Base-by-base conservation (phyloP, 2,888 invertebrate genomes). In the Drosophila pseudotakahashii region DNA sequence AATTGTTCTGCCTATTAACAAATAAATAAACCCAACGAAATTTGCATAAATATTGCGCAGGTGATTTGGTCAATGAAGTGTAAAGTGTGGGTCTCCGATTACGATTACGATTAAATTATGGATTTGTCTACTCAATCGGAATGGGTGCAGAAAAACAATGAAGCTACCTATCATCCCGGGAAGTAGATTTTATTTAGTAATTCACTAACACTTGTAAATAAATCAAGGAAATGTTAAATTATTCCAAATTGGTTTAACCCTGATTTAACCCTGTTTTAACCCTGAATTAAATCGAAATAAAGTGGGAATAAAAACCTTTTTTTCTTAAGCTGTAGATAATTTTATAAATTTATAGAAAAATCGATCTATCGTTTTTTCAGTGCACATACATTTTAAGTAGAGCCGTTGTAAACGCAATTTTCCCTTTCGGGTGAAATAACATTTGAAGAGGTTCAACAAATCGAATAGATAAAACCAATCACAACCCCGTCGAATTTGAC, bases 1-100 rank as follows among this genome's bases (percentile, higher is more conserved):
- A 79, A 85, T 85, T 83, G 73, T 86, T 80, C 73, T 83, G 82
- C 87, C 88, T 88, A 86, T 83, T 83, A 78, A 72, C 80, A 77
- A 88, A 79, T 74, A 82, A 68, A 67, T 37, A 76, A 84, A 67
- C 84, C 47, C 44, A 36, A 13, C 30, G 30, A 53, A 41, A 79
- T 86, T 88, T 80, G 81, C 86, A 85, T 81, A 81, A 78, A 69
- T 77, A 63, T 64, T 44, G 42, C 47, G 53, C 73, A 68, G 69
- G 88, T 85, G 88, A 77, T 82, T 77, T 73, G 83, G 51, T 64
- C 73, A 86, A 19, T 64, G 73, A 69, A 83, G 83, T 73, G 82
- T 55, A 52, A 26, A 26, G 26, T 16, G 47, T 23, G 26, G 36
- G 19, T 32, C 48, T 58, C n/a, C 30, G 42, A 50, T 42, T 51